Base-by-base conservation (phyloP, 1,140 invertebrate genomes). In the Eufriesea mexicana region DNA sequence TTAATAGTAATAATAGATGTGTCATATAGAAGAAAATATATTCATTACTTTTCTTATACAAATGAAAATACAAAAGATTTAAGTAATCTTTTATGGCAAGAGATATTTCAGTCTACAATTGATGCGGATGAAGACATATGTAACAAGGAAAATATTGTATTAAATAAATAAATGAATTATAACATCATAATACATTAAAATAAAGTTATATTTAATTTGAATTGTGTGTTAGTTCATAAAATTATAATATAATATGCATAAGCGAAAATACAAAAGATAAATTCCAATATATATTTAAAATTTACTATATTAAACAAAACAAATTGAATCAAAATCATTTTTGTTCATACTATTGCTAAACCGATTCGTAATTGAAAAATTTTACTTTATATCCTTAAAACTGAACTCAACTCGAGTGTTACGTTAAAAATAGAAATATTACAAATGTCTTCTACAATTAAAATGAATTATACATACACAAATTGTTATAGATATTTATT, bases 41-140 rank as follows among this genome's bases (percentile, higher is more conserved):
- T 87, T 47, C 80, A 79, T 28, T 47, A 87, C 4, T 87, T 87
- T 62, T 84, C 10, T 62, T 76, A 87, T 66, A 28, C 64, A 51
- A 79, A 54, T n/a, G 51, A 84, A 8, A 61, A 57, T 20, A 47
- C 23, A 59, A 20, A 61, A 23, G 23, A 85, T 20, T 23, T 87
- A 42, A 45, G 16, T 23, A 49, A 86, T 18, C 67, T 70, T 18
- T 54, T 87, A 8, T 87, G 84, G 86, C 51, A 86, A 16, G 86
- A 87, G 55, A 86, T 87, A 75, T 55, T 66, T 35, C 57, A 72
- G 5, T 87, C 80, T 25, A 66, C 49, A 12, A 2, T 55, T 55
- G 4, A 51, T 49, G 16, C 74, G 9, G 35, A 20, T 28, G 42
- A 28, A 59, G 14, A 59, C 5, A 35, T n/a, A 68, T 42, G 7